Conservation (phyloP, 2,113 vertebrate species). For the Mormyrus lacerda region DNA sequence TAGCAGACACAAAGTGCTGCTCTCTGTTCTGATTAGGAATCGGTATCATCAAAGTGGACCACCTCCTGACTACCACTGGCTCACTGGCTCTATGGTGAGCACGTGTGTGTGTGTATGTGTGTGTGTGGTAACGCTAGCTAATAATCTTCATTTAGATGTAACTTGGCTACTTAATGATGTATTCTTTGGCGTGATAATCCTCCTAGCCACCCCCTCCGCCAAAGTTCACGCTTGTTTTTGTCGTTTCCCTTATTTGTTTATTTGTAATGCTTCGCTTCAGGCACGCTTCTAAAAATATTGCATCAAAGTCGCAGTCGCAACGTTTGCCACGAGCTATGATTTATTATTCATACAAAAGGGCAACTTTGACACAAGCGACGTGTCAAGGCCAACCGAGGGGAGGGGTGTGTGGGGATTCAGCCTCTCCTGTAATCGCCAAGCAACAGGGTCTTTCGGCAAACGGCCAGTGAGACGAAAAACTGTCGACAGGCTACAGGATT, state of each 20-base stretch:
- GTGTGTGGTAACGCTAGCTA: background rate
- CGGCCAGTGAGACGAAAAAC: background rate
- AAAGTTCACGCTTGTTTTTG: slow-evolving; percentile 1
- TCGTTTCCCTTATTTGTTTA: slow-evolving; percentile 14
- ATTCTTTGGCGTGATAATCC: background rate
- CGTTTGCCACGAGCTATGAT: slow-evolving; percentile 26
- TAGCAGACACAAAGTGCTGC: background rate
- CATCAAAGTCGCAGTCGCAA: slow-evolving; percentile 5
- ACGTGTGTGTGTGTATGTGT: background rate
- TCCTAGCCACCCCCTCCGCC: background rate
- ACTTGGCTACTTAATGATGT: background rate
- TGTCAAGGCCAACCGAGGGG: slow-evolving; percentile 1
- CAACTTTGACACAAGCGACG: slow-evolving; percentile 11
- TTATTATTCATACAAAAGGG: slow-evolving; percentile 24
- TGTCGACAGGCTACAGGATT: background rate
- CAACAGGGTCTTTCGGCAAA: background rate
- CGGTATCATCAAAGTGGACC: background rate
- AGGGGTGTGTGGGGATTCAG: background rate
- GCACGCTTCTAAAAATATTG: slow-evolving; percentile 20
- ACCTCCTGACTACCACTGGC: background rate
- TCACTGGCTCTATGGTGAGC: background rate
- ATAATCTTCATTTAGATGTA: background rate
- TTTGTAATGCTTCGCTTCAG: slow-evolving; percentile 13
- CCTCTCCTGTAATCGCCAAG: slow-evolving; percentile 1
- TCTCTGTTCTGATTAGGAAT: background rate